A percentile compares a stretch with the other conserved stretches of the same genome.
These are phyloP conservation scores for Scolopax bukidnonensis DNA, from an alignment of 2,797 vertebrate genomes.

Conservation along the genomic window DNA sequence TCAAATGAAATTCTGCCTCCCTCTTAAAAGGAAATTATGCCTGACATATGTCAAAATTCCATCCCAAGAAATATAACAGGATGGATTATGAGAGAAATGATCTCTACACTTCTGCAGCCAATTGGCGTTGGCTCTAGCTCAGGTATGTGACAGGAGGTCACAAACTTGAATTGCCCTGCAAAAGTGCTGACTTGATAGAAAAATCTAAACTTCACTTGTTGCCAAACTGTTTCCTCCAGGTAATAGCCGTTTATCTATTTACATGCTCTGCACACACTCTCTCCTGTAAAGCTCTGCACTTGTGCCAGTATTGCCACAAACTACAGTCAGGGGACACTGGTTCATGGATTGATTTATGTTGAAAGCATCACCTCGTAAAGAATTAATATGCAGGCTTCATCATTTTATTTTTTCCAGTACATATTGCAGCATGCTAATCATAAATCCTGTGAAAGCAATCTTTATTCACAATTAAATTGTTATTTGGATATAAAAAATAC, in stretches of 20 bases:
- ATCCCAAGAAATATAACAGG: background rate
- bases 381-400: background rate
- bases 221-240: conserved; percentile 7
- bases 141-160: conserved; percentile 60
- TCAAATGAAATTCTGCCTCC: conserved; percentile 37
- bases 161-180: conserved; percentile 43
- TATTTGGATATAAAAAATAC: background rate
- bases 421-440: background rate
- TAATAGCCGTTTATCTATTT: background rate
- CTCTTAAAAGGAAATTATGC: conserved; percentile 45
- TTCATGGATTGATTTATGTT: background rate
- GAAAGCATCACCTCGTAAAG: background rate
- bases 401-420: background rate
- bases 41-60: conserved; percentile 58
- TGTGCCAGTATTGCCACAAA: background rate
- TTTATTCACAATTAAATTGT: background rate
- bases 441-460: background rate
- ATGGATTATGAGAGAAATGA: conserved; percentile 48
- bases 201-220: conserved; percentile 4
- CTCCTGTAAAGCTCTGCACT: background rate
- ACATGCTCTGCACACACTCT: background rate
- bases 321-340: background rate
- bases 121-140: conserved; percentile 50
- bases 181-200: conserved; percentile 60
- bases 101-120: conserved; percentile 36